Evolutionary conservation across 2,797 vertebrate genomes (phyloP), one percentile per base, ranked within the genome.

Genomic region (Pipistrellus pygmaeus): DNA sequence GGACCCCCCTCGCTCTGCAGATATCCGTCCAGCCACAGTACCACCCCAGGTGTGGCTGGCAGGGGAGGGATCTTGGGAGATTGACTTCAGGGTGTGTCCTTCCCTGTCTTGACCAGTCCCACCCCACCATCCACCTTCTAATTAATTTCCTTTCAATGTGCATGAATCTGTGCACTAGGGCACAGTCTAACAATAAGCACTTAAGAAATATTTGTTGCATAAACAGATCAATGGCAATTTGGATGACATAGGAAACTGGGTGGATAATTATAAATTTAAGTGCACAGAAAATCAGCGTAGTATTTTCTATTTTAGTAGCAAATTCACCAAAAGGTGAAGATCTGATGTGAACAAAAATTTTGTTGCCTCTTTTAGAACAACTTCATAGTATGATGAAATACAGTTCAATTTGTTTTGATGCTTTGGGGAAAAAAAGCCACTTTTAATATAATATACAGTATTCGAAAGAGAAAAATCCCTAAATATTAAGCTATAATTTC

Each of bases 121-220:
- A 60, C 25, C 57, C 5, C 2, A 25, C 57, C 12, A 5, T 25
- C 57, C 25, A 60, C 57, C 25, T 27, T 60, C 25, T 60, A 60
- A 27, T 60, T 60, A 60, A 27, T 60, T 60, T 60, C 12, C 12
- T 60, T 60, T 60, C 57, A 60, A 27, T 60, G 57, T 60, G 57
- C 25, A 60, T 13, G 12, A 60, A 27, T 30, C 12, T 0, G 5
- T 60, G 5, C 25, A 14, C 25, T 0, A 12, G 25, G 57, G 25
- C 57, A 60, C 25, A 27, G 25, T 60, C 5, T 60, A 8, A 75
- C 15, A 62, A 32, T 84, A 93, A 90, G 32, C 20, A 62, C 57
- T 6, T 4, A 68, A 4, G 51, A 86, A 81, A 78, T 77, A 81
- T 93, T 93, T 88, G 25, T 57, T 66, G 18, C 85, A 81, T 95